A percentile compares a stretch with the other conserved stretches of the same genome.
Evolutionary conservation across 2,797 vertebrate genomes (phyloP).

Genomic region (Diplodus puntazzo): DNA sequence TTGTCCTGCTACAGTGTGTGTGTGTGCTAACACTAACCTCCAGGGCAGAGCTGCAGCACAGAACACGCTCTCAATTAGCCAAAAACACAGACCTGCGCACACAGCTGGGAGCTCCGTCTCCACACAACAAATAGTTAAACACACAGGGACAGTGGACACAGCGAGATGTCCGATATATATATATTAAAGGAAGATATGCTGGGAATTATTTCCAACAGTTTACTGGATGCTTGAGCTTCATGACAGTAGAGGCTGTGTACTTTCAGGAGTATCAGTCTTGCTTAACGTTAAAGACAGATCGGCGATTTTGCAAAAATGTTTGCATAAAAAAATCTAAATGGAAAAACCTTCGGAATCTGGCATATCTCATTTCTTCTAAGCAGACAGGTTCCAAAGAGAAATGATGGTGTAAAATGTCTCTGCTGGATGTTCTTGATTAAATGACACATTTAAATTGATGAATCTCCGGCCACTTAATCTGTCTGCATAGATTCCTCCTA

Average conservation of each 20-base stretch:
- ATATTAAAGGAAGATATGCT: neutral
- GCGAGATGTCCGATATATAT: constrained; percentile 8
- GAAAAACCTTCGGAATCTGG: neutral
- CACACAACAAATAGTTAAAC: constrained; percentile 54
- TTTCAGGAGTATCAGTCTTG: neutral
- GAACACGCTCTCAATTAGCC: constrained; percentile 83
- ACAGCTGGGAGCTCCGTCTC: constrained; percentile 52
- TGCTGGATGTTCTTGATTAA: constrained; percentile 12
- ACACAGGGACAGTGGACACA: constrained; percentile 29
- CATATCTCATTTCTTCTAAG: neutral
- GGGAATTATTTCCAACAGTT: neutral
- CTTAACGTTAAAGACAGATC: neutral
- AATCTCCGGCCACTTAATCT: neutral
- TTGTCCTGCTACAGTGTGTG: constrained; percentile 82
- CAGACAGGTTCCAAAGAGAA: neutral
- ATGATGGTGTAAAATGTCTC: neutral
- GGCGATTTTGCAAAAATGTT: constrained; percentile 17
- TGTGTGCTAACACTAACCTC: constrained; percentile 82
- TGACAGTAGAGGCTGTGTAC: neutral
- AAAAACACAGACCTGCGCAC: constrained; percentile 67
- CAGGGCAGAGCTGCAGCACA: constrained; percentile 77
- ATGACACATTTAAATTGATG: neutral
- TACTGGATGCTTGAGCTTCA: neutral
- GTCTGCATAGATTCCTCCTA: neutral
- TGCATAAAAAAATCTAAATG: neutral